Percentiles rank a stretch among this genome's conserved stretches.
Conservation (phyloP, 1,140 invertebrate genomes). For the Drosophila ficusphila region DNA sequence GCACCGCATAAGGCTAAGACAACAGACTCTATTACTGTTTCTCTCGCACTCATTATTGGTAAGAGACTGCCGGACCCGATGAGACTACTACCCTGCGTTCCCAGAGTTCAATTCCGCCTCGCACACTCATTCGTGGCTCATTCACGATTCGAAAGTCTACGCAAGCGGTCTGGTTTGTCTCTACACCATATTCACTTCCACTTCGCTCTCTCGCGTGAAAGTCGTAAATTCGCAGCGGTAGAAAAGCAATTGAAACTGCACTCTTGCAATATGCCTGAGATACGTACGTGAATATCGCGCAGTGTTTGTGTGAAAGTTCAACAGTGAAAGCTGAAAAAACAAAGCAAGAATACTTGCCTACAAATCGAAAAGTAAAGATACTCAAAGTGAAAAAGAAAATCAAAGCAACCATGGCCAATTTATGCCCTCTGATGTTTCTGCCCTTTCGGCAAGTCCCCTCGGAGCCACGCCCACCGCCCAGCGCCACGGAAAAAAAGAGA, state of each 20-base stretch:
- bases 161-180: neutral
- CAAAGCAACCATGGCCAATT: neutral
- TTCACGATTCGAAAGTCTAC: neutral
- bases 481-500: neutral
- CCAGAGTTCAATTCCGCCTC: neutral
- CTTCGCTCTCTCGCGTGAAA: constrained; percentile 12
- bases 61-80: no score
- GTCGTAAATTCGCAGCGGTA: constrained; percentile 9
- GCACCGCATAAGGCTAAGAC: no score
- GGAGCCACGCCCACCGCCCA: constrained; percentile 1
- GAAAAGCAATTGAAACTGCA: constrained; percentile 34
- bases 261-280: constrained; percentile 51
- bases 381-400: constrained; percentile 10
- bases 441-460: neutral
- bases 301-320: constrained; percentile 45
- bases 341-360: constrained; percentile 19
- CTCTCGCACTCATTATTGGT: no score
- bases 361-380: constrained; percentile 9
- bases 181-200: neutral
- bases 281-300: constrained; percentile 53
- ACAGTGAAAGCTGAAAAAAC: constrained; percentile 62
- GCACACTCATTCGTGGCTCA: neutral
- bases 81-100: no score
- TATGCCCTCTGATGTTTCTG: constrained; percentile 13
- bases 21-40: no score